Evolutionary conservation across 2,113 vertebrate genomes (phyloP).

Genomic region (Drymodes brunneopygia): DNA sequence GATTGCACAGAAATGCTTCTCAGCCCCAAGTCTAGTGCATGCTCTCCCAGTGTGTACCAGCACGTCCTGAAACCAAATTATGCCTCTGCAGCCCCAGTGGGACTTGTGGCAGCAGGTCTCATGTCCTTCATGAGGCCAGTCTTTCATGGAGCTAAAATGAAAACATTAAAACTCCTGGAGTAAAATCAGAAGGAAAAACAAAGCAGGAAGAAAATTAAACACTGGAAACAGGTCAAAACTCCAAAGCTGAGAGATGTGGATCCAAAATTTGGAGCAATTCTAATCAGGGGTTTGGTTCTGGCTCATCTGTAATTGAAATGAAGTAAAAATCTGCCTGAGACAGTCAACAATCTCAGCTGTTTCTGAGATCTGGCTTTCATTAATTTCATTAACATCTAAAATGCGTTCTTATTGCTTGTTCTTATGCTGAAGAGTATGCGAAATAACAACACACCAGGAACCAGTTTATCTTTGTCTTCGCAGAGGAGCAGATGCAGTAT

Average conservation of each 20-base stretch:
- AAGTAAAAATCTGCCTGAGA: slow-evolving; percentile 59
- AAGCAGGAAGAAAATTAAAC: not conserved
- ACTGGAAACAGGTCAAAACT: slow-evolving; percentile 22
- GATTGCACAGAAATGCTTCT: not conserved
- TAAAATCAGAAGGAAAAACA: slow-evolving; percentile 14
- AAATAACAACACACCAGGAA: slow-evolving; percentile 39
- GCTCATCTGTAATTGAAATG: slow-evolving; percentile 65
- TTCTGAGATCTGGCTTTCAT: slow-evolving; percentile 49
- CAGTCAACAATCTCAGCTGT: slow-evolving; percentile 63
- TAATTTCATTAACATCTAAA: slow-evolving; percentile 69
- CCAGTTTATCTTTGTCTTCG: slow-evolving; percentile 15
- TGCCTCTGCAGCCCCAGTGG: not conserved
- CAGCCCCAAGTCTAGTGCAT: not conserved
- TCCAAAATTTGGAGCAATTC: slow-evolving; percentile 47
- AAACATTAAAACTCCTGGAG: not conserved
- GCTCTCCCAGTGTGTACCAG: rapidly evolving
- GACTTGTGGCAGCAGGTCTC: not conserved
- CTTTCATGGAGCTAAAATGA: not conserved
- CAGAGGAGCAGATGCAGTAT: slow-evolving; percentile 25
- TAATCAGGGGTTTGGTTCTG: slow-evolving; percentile 42
- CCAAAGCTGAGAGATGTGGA: slow-evolving; percentile 8
- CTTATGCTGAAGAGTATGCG: slow-evolving; percentile 41
- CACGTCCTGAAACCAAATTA: not conserved
- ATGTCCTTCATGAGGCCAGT: not conserved
- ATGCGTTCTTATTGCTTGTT: slow-evolving; percentile 57